These are phyloP conservation scores for Nemotelus nigrinus DNA, from an alignment of 2,888 invertebrate genomes.

Conservation along the genomic window DNA sequence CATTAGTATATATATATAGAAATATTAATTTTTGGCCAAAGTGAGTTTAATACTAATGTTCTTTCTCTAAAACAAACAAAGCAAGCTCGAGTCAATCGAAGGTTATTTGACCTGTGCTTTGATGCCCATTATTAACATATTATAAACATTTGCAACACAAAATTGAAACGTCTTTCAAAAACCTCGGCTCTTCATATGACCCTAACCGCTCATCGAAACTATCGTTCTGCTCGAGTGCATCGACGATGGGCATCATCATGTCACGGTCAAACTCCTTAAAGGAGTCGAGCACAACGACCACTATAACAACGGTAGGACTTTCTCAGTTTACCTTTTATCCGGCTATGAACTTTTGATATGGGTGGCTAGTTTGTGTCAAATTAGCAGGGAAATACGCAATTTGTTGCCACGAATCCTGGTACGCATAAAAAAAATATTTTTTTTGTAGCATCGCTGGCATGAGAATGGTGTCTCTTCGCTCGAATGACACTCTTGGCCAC, in stretches of 20 bases:
- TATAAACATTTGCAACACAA: too few relatives aligned
- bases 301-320: neutral
- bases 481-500: neutral
- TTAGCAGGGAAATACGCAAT: constrained; percentile 9
- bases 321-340: constrained; percentile 5
- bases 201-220: neutral
- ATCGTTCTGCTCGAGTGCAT: constrained; percentile 29
- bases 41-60: too few relatives aligned
- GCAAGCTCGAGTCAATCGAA: too few relatives aligned
- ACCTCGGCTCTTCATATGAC: neutral
- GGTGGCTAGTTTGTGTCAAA: constrained; percentile 39
- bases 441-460: neutral
- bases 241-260: constrained; percentile 15
- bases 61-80: too few relatives aligned
- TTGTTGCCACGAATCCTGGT: neutral
- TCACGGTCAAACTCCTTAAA: constrained; percentile 10
- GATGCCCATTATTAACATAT: too few relatives aligned
- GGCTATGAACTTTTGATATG: constrained; percentile 36
- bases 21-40: too few relatives aligned
- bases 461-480: neutral
- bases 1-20: too few relatives aligned
- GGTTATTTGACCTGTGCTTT: too few relatives aligned
- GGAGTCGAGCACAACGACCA: constrained; percentile 11
- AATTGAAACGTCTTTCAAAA: neutral
- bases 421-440: neutral